Base-by-base conservation (phyloP, 1,140 invertebrate genomes). In the Cydia amplana region DNA sequence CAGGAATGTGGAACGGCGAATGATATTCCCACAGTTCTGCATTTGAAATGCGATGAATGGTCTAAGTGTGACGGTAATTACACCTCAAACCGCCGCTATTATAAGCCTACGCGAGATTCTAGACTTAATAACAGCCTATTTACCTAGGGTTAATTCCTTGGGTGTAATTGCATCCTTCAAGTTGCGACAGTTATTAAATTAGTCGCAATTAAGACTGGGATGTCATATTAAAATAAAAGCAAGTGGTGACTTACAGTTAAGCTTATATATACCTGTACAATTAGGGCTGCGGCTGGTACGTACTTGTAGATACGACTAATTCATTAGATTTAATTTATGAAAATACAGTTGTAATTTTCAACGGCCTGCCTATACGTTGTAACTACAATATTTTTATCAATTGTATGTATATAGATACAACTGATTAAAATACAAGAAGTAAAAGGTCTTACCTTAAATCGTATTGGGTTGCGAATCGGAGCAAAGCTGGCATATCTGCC, bases 1-100 rank as follows among this genome's bases (percentile, higher is more conserved):
- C 89, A 84, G 80, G 85, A 87, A 91, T 89, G 88, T 91, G 87
- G 89, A 82, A 77, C 89, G 85, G 80, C 73, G 79, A 82, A 77
- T 78, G 84, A 85, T 87, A 85, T 88, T 88, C 85, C 84, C 85
- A 85, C 83, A 82, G 83, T 86, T 83, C 80, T 83, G 78, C 79
- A 85, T 87, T 85, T 81, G 70, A 82, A 79, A 78, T 83, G 75
- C 75, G 76, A 76, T 77, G 67, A 76, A 75, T 73, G 72, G 65
- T 20, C 65, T 70, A 70, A 70, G 65, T 43, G 65, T 43, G 32
- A 70, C 36, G 32, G 65, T 70, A 70, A 40, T 70, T 18, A 36
- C 65, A 7, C 1, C 25, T 32, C 36, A 36, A 36, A 36, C 28
- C 32, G 28, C 16, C 28, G 28, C 14, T 20, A 67, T 67, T 67